Conservation (phyloP, 2,888 invertebrate genomes). For the Ennomos quercinarius region DNA sequence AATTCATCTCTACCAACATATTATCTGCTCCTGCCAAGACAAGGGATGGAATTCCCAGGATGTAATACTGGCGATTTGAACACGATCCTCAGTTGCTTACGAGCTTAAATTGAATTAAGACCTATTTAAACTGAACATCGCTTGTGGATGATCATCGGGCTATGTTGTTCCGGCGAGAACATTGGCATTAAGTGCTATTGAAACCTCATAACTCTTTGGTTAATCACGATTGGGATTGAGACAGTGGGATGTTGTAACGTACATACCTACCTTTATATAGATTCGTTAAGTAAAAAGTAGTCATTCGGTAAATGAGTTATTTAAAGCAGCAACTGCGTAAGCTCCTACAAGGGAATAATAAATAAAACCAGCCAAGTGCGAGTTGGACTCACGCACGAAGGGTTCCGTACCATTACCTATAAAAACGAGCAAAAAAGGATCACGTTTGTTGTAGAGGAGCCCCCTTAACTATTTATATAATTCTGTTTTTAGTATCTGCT, state of each 20-base stretch:
- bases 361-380: too few relatives aligned
- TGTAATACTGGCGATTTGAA: constrained; percentile 43
- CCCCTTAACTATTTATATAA: too few relatives aligned
- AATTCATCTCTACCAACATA: background rate
- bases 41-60: constrained; percentile 32
- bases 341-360: too few relatives aligned
- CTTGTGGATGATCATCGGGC: constrained; percentile 12
- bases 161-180: constrained; percentile 17
- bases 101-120: constrained; percentile 33
- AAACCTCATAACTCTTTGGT: constrained; percentile 27
- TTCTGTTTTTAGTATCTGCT: too few relatives aligned
- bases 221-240: constrained; percentile 21
- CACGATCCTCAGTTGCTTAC: constrained; percentile 45
- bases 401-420: too few relatives aligned
- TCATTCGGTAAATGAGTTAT: too few relatives aligned
- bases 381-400: too few relatives aligned
- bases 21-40: constrained; percentile 29
- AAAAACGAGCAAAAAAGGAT: too few relatives aligned
- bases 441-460: too few relatives aligned
- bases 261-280: too few relatives aligned
- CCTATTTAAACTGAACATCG: constrained; percentile 14
- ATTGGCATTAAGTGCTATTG: constrained; percentile 11
- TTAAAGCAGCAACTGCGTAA: too few relatives aligned
- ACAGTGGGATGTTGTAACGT: constrained; percentile 3
- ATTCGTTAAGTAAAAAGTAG: too few relatives aligned